Evolutionary conservation across 35 echinoderm and acorn worm genomes (phyloP).

Genomic region (Lytechinus pictus): DNA sequence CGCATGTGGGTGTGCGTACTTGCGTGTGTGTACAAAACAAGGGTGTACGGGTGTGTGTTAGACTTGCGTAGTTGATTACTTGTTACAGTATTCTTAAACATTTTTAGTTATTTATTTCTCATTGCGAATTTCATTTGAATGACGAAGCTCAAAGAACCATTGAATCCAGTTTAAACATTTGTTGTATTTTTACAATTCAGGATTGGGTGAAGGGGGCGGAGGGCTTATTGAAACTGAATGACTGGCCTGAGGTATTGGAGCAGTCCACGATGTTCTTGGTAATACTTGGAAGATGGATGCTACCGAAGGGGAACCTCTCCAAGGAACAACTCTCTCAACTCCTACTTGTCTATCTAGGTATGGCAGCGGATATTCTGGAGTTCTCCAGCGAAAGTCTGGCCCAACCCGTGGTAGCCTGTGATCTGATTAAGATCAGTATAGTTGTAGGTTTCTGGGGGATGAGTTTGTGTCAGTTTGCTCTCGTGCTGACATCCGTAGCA

Average conservation of each 20-base stretch:
- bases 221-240: background rate
- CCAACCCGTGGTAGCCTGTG: conserved; percentile 55
- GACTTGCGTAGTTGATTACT: no score
- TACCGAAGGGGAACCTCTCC: conserved; percentile 69
- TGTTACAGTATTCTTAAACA: background rate
- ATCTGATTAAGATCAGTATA: conserved; percentile 21
- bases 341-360: conserved; percentile 79
- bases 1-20: background rate
- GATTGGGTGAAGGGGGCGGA: background rate
- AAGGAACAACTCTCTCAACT: conserved; percentile 85
- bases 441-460: conserved; percentile 63
- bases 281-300: conserved; percentile 76
- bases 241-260: conserved; percentile 60
- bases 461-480: conserved; percentile 75
- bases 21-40: background rate
- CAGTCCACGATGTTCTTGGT: conserved; percentile 67
- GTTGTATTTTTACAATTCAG: background rate
- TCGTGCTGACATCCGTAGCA: conserved; percentile 70
- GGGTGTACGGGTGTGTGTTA: no score
- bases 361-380: conserved; percentile 83
- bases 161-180: no score
- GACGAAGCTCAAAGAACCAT: background rate
- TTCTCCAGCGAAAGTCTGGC: conserved; percentile 70
- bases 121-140: background rate
- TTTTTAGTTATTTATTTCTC: background rate